These are phyloP conservation scores for Maccullochella peelii DNA, from an alignment of 2,113 vertebrate genomes.

Conservation along the genomic window DNA sequence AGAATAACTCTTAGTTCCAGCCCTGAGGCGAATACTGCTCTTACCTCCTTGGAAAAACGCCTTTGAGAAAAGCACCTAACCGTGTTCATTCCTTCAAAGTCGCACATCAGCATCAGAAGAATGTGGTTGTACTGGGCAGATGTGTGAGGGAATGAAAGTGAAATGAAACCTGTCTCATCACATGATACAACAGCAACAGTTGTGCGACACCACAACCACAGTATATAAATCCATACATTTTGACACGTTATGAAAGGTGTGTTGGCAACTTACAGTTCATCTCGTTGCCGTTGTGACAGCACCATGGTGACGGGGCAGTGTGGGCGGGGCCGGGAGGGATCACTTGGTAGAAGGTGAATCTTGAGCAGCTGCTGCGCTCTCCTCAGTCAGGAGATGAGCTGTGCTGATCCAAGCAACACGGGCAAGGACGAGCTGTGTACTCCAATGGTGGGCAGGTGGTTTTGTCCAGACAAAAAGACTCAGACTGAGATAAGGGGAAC, in stretches of 20 bases:
- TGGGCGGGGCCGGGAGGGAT: constrained; percentile 76
- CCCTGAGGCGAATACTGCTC: background rate
- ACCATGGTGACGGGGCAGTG: constrained; percentile 90
- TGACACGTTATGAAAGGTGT: background rate
- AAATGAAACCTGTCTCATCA: background rate
- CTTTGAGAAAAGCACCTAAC: background rate
- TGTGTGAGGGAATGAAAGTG: background rate
- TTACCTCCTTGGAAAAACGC: background rate
- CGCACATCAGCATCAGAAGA: background rate
- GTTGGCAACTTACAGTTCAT: constrained; percentile 93
- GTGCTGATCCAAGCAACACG: constrained; percentile 72
- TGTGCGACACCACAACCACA: background rate
- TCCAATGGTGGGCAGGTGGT: constrained; percentile 55
- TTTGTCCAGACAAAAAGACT: constrained; percentile 68
- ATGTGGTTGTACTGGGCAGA: background rate
- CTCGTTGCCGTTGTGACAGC: constrained; percentile 99
- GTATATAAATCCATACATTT: background rate
- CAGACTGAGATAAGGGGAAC: constrained; percentile 79
- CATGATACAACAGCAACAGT: constrained; percentile 22
- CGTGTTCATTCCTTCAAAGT: background rate
- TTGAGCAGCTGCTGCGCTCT: constrained; percentile 85
- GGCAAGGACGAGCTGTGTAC: constrained; percentile 41
- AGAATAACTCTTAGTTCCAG: background rate
- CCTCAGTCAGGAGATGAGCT: constrained; percentile 83
- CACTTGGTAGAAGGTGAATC: constrained; percentile 60